These are phyloP conservation scores for Zoanthus gigantus DNA, from an alignment of 92 coral and sea anemone species.

Conservation along the genomic window DNA sequence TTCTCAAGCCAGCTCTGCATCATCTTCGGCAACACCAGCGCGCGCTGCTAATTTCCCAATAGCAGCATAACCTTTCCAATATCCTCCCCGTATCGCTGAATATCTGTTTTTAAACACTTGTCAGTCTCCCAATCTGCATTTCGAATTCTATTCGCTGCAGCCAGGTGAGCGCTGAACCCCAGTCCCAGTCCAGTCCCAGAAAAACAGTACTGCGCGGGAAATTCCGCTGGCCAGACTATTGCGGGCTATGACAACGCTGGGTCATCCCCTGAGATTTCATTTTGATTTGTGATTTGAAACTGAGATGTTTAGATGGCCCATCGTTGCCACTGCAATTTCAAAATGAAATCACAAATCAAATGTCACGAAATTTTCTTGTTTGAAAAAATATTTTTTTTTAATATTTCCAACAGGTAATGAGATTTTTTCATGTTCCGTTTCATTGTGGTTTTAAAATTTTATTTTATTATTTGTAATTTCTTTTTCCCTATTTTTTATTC, in stretches of 20 bases:
- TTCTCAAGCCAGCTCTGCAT: background rate
- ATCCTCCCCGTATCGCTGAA: background rate
- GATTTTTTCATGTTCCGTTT: background rate
- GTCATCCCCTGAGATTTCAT: background rate
- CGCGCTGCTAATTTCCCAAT: background rate
- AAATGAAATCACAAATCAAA: background rate
- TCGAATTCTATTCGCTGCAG: no score
- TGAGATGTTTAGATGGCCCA: conserved; percentile 3
- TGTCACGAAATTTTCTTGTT: background rate
- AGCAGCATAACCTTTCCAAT: background rate
- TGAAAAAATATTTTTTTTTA: background rate
- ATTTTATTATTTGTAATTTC: background rate
- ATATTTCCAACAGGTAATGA: conserved; percentile 7
- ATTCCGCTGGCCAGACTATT: background rate
- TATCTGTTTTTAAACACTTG: no score
- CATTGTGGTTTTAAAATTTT: background rate
- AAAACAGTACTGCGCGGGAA: background rate
- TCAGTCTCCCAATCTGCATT: no score
- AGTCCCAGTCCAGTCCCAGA: background rate
- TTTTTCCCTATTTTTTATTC: background rate
- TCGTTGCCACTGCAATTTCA: conserved; percentile 5
- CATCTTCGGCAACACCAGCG: background rate
- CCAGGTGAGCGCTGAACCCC: background rate
- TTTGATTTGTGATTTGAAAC: background rate
- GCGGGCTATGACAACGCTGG: background rate